Conservation (phyloP, 2,113 vertebrate species). For the Macquaria australasica region DNA sequence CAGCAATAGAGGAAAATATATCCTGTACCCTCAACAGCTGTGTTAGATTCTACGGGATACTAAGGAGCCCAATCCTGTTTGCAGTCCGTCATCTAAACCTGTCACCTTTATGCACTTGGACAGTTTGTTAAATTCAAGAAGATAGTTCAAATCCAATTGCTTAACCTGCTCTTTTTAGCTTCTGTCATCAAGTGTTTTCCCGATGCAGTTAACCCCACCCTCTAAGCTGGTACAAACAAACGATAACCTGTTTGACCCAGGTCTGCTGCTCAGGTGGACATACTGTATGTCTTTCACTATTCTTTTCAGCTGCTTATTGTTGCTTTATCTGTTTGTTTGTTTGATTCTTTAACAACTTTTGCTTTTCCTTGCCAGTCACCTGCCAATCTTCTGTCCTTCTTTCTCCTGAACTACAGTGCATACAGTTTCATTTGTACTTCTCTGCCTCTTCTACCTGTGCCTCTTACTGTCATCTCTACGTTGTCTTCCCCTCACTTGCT, state of each 20-base stretch:
- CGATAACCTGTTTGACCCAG: conserved; percentile 44
- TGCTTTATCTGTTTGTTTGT: conserved; percentile 77
- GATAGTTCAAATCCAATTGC: background rate
- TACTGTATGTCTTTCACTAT: conserved; percentile 43
- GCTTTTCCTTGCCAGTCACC: conserved; percentile 80
- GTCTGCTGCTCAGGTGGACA: conserved; percentile 56
- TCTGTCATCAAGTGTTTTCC: background rate
- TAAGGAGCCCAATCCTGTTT: background rate
- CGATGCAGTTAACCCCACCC: background rate
- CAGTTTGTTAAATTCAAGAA: background rate
- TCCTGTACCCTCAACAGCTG: too few relatives aligned
- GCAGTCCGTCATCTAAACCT: background rate
- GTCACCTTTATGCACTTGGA: background rate
- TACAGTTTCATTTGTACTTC: conserved; percentile 53
- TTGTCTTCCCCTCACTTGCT: conserved; percentile 47
- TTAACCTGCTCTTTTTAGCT: background rate
- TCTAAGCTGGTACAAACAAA: background rate
- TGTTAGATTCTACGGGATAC: too few relatives aligned
- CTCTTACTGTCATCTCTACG: conserved; percentile 49
- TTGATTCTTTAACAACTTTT: conserved; percentile 72
- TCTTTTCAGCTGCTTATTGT: conserved; percentile 76
- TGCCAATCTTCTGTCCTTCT: conserved; percentile 62
- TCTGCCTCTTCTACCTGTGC: conserved; percentile 49
- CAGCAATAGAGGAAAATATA: background rate
- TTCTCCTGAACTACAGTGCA: conserved; percentile 50